Evolutionary conservation across 2,888 invertebrate genomes (phyloP).

Genomic region (Laspeyria flexula): DNA sequence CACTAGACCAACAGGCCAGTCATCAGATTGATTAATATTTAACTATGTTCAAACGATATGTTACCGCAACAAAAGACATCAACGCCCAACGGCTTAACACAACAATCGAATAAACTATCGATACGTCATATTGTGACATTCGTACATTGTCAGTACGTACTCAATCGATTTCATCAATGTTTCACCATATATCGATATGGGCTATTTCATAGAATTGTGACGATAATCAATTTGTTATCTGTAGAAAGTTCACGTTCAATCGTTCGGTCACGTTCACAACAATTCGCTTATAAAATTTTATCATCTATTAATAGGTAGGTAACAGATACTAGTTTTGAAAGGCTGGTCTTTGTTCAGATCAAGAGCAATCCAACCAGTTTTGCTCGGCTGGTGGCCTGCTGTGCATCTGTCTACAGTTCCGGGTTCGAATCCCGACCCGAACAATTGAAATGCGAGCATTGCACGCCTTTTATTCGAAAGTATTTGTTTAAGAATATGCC

Average conservation of each 20-base stretch:
- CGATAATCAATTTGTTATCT: conserved; percentile 46
- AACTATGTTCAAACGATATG: not conserved
- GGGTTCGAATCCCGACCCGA: conserved; percentile 42
- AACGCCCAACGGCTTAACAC: conserved; percentile 35
- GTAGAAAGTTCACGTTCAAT: conserved; percentile 46
- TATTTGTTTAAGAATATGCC: too few species aligned
- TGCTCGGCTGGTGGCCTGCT: conserved; percentile 23
- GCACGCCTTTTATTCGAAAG: conserved; percentile 13
- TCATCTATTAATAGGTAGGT: conserved; percentile 22
- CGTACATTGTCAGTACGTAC: conserved; percentile 19
- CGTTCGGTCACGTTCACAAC: conserved; percentile 41
- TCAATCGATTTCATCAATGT: conserved; percentile 52
- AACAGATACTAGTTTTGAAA: conserved; percentile 36
- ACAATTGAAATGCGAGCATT: conserved; percentile 10
- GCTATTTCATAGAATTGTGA: conserved; percentile 45
- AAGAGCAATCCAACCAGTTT: conserved; percentile 51
- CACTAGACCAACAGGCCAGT: too few species aligned
- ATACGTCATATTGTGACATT: conserved; percentile 37
- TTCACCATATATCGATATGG: conserved; percentile 48
- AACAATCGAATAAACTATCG: conserved; percentile 9
- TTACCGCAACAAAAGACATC: conserved; percentile 46
- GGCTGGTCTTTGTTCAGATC: conserved; percentile 45
- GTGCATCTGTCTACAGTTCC: conserved; percentile 54
- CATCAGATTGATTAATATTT: conserved; percentile 1
- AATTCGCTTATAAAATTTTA: conserved; percentile 33